Evolutionary conservation across 1,140 invertebrate species (phyloP).

Genomic region (Scylla paramamosain): DNA sequence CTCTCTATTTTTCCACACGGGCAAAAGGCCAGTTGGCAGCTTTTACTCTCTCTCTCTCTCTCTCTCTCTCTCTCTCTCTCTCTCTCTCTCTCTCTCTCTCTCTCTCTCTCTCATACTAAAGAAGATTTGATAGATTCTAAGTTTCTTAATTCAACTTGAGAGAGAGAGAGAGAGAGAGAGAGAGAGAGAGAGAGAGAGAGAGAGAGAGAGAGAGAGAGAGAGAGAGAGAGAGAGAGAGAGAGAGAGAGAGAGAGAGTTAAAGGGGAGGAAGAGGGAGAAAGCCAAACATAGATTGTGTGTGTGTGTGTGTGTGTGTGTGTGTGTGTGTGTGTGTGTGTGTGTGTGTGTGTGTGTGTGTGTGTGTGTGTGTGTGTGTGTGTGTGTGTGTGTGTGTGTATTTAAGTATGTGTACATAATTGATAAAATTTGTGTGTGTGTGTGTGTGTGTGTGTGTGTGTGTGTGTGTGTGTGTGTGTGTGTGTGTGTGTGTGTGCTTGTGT

Average conservation of each 20-base stretch:
- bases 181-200: not conserved
- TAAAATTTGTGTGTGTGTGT: not conserved
- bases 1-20: no score
- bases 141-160: no score
- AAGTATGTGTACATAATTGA: not conserved
- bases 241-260: not conserved
- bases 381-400: slow-evolving; percentile 15
- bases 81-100: no score
- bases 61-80: no score
- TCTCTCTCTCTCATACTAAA: no score
- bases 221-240: no score
- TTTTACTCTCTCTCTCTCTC: no score
- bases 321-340: slow-evolving; percentile 39
- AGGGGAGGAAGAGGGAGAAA: no score
- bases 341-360: slow-evolving; percentile 41
- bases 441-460: slow-evolving; percentile 29
- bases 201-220: slow-evolving; percentile 38
- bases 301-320: slow-evolving; percentile 34
- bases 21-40: no score
- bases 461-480: slow-evolving; percentile 29
- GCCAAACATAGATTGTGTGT: not conserved
- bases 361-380: slow-evolving; percentile 41
- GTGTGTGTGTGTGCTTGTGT: not conserved
- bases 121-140: no score
- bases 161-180: slow-evolving; percentile 27